Percentiles rank a stretch among this genome's conserved stretches.
phyloP scores from a whole-genome alignment of 2,888 invertebrate genomes.

The Drosophila vallismaia region DNA sequence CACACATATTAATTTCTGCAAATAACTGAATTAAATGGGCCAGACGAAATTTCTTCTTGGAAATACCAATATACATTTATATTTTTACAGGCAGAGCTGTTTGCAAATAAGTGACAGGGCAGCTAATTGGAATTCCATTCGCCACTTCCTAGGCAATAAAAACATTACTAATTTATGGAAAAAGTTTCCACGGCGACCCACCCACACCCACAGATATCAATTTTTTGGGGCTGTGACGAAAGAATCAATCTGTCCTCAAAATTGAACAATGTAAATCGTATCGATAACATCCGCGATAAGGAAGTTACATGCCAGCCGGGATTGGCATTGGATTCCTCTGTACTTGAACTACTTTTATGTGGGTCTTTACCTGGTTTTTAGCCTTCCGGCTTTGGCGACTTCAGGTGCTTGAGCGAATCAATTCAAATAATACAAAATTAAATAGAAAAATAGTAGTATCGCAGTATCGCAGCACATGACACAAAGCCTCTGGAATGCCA shows the following conservation, averaged over 20 bases:
- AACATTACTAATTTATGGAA: constrained; percentile 19
- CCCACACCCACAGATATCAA: constrained; percentile 9
- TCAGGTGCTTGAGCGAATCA: constrained; percentile 18
- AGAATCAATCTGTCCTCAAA: constrained; percentile 31
- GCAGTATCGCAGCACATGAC: constrained; percentile 60
- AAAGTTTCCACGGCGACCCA: constrained; percentile 22
- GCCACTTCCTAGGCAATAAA: constrained; percentile 34
- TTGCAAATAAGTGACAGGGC: constrained; percentile 1
- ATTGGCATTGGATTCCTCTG: constrained; percentile 30
- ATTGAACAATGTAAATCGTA: constrained; percentile 46
- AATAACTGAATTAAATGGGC: constrained; percentile 13
- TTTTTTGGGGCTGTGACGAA: constrained; percentile 30
- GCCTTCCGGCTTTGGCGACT: constrained; percentile 28
- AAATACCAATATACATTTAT: background rate
- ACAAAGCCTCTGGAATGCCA: constrained; percentile 74
- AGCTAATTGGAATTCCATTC: constrained; percentile 33
- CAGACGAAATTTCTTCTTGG: constrained; percentile 9
- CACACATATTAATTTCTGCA: constrained; percentile 20
- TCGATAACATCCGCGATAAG: constrained; percentile 43
- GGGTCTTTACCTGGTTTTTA: background rate
- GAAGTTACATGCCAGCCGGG: constrained; percentile 37
- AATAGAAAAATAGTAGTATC: constrained; percentile 31
- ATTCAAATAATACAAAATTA: constrained; percentile 19
- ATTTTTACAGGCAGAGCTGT: background rate
- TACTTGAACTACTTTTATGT: constrained; percentile 47